Conservation (phyloP, 1,140 invertebrate genomes). For the Lucilia sericata region DNA sequence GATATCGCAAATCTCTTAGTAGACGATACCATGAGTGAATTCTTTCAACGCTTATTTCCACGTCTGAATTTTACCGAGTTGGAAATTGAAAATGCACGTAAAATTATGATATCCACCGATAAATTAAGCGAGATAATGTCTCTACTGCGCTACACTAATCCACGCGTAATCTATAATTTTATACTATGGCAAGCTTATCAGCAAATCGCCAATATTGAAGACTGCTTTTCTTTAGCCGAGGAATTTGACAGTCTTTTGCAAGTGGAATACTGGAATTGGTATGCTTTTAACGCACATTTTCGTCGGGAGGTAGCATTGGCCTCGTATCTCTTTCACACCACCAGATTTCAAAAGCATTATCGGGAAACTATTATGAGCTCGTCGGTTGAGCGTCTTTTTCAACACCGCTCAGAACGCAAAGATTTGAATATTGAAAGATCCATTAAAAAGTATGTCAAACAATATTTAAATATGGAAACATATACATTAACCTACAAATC, state of each 20-base stretch:
- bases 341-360: slow-evolving; percentile 57
- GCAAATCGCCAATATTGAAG: slow-evolving; percentile 52
- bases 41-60: slow-evolving; percentile 54
- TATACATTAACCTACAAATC: slow-evolving; percentile 47
- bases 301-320: slow-evolving; percentile 58
- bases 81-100: slow-evolving; percentile 53
- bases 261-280: slow-evolving; percentile 62
- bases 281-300: slow-evolving; percentile 51
- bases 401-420: slow-evolving; percentile 53
- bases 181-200: slow-evolving; percentile 58
- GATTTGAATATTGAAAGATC: slow-evolving; percentile 59
- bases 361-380: slow-evolving; percentile 49
- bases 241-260: slow-evolving; percentile 60
- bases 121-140: slow-evolving; percentile 51
- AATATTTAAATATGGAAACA: slow-evolving; percentile 54
- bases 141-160: slow-evolving; percentile 54
- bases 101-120: slow-evolving; percentile 52
- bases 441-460: slow-evolving; percentile 54
- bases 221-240: slow-evolving; percentile 54
- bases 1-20: background rate
- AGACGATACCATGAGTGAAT: slow-evolving; percentile 50
- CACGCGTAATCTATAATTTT: slow-evolving; percentile 59
- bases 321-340: slow-evolving; percentile 60
- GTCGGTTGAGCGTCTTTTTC: slow-evolving; percentile 56
- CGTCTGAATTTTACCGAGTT: slow-evolving; percentile 52